Evolutionary conservation across 2,113 vertebrate genomes (phyloP).

Genomic region (Grammomys surdaster): DNA sequence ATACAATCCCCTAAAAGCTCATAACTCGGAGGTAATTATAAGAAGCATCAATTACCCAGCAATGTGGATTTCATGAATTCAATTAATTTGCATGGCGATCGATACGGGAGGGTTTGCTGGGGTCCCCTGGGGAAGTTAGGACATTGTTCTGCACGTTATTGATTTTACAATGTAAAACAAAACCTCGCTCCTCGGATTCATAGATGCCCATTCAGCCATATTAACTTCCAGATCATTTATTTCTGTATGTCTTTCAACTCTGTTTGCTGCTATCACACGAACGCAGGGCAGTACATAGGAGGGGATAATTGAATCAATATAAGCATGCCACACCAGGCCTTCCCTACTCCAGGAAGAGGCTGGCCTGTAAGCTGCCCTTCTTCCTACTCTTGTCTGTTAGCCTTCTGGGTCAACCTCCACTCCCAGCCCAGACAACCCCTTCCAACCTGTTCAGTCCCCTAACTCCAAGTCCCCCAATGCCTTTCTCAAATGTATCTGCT

Average conservation of each 20-base stretch:
- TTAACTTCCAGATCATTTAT: conserved; percentile 91
- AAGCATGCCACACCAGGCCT: conserved; percentile 81
- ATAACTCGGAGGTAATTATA: conserved; percentile 89
- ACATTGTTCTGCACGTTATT: conserved; percentile 88
- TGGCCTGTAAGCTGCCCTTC: neutral
- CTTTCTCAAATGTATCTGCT: neutral
- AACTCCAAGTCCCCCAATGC: neutral
- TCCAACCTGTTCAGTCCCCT: neutral
- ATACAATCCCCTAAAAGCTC: conserved; percentile 88
- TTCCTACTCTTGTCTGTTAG: neutral
- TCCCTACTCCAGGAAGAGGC: conserved; percentile 73
- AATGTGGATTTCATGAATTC: conserved; percentile 87
- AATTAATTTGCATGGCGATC: conserved; percentile 90
- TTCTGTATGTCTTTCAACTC: conserved; percentile 90
- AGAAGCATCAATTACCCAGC: conserved; percentile 89
- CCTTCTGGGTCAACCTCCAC: neutral
- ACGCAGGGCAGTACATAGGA: conserved; percentile 88
- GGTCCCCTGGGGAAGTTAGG: conserved; percentile 85
- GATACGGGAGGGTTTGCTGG: conserved; percentile 83
- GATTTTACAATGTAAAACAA: conserved; percentile 88
- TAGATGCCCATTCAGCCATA: conserved; percentile 89
- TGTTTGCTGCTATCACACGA: conserved; percentile 90
- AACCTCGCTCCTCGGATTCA: conserved; percentile 86
- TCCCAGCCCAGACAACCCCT: neutral
- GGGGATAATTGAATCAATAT: conserved; percentile 89